Evolutionary conservation across 2,797 vertebrate genomes (phyloP), one percentile per base, ranked within the genome.

Genomic region (Clarias laeviceps): DNA sequence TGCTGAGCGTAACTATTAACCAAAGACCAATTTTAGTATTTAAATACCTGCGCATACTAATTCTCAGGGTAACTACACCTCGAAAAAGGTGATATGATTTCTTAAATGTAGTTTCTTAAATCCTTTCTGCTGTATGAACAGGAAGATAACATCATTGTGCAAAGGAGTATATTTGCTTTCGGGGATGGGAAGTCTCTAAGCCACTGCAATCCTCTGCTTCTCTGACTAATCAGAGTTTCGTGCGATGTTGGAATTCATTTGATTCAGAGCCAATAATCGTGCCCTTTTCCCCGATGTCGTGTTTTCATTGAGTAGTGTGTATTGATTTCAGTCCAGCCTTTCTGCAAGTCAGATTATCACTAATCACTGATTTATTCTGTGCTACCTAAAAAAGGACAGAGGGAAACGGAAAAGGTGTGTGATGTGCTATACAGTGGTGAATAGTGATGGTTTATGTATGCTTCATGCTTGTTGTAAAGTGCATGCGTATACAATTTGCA

Each of bases 361-460:
- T 91, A 93, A 93, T 90, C 87, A 91, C 87, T 80, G 76, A 89
- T 86, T 88, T 82, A 87, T 82, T 77, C 34, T 82, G 50, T 24
- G 18, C 65, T 84, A 72, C 73, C 22, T 85, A 17, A 29, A 18
- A 73, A 89, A 50, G 24, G 11, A n/a, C 54, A 2, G 17, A 82
- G 29, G 70, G 45, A 70, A 34, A 27, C 17, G 56, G 8, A 54
- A 80, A 45, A 61, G 27, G 24, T 14, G 45, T 29, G 66, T 18
- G 56, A 50, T 40, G 32, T 40, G 29, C 11, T 54, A 24, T 20
- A 64, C 56, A 24, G n/a, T n/a, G 14, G 5, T 80, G 27, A 29
- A 54, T 54, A 50, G 11, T 50, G 45, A 59, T 57, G 61, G n/a
- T 80, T 50, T 11, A 37, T 40, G 0, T 14, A 56, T 29, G 34